phyloP scores from a whole-genome alignment of 1,140 invertebrate genomes.

The Drosophila ficusphila region DNA sequence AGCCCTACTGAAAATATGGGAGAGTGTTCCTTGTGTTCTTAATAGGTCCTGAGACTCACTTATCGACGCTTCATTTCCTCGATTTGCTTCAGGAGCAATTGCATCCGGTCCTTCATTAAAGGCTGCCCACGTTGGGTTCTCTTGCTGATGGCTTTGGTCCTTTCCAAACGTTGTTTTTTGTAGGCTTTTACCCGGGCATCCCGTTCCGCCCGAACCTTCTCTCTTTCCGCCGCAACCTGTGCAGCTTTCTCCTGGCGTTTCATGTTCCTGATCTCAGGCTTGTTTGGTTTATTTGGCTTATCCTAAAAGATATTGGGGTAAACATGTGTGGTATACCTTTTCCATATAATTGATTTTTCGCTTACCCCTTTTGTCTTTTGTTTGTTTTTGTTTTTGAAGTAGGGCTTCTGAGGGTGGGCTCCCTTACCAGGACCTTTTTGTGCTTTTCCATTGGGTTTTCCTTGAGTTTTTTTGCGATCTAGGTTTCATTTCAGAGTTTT shows the following conservation, averaged over 20 bases:
- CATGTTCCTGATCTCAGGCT: slow-evolving; percentile 59
- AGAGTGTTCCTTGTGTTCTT: neutral
- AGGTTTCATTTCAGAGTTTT: slow-evolving; percentile 47
- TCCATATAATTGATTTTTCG: neutral
- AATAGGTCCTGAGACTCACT: slow-evolving; percentile 1
- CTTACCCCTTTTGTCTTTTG: slow-evolving; percentile 41
- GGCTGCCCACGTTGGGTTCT: slow-evolving; percentile 75
- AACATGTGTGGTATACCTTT: neutral
- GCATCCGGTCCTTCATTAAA: slow-evolving; percentile 82
- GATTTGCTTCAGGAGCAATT: slow-evolving; percentile 77
- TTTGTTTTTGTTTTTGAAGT: slow-evolving; percentile 53
- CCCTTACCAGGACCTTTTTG: slow-evolving; percentile 18
- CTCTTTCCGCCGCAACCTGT: slow-evolving; percentile 50
- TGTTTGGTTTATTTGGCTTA: slow-evolving; percentile 67
- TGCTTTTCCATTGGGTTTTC: slow-evolving; percentile 28
- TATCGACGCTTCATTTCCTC: slow-evolving; percentile 70
- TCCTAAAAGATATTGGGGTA: slow-evolving; percentile 28
- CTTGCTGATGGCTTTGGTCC: slow-evolving; percentile 75
- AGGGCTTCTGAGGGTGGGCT: slow-evolving; percentile 33
- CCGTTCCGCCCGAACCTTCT: slow-evolving; percentile 60
- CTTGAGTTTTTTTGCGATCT: slow-evolving; percentile 36
- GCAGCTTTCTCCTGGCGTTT: slow-evolving; percentile 62
- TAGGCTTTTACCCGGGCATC: slow-evolving; percentile 67
- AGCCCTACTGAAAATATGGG: too few species aligned
- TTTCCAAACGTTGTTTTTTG: slow-evolving; percentile 74